Percentiles rank a stretch among this genome's conserved stretches.
phyloP scores from a whole-genome alignment of 1,140 invertebrate species.

The Polypedilum vanderplanki region DNA sequence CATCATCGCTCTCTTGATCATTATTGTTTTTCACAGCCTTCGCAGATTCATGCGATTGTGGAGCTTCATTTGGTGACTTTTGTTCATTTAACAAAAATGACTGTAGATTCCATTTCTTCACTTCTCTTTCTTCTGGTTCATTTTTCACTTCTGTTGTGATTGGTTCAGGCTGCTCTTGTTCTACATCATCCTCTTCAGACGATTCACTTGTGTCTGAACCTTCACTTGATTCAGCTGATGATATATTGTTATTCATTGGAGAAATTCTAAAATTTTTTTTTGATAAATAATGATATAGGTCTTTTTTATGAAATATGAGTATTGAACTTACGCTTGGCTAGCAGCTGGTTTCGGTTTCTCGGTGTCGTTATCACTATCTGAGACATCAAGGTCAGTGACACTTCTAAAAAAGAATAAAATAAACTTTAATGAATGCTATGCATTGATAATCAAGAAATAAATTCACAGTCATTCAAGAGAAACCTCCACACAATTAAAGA shows the following conservation, averaged over 20 bases:
- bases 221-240: slow-evolving; percentile 30
- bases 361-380: slow-evolving; percentile 53
- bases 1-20: slow-evolving; percentile 33
- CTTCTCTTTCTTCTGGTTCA: slow-evolving; percentile 29
- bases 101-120: slow-evolving; percentile 24
- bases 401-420: slow-evolving; percentile 45
- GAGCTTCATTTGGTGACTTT: slow-evolving; percentile 10
- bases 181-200: slow-evolving; percentile 32
- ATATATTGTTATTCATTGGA: slow-evolving; percentile 24
- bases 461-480: too few species aligned
- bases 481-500: too few species aligned
- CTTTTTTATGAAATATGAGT: too few species aligned
- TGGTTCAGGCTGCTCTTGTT: slow-evolving; percentile 38
- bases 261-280: slow-evolving; percentile 22
- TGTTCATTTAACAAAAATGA: slow-evolving; percentile 14
- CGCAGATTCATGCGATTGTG: neutral
- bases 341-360: slow-evolving; percentile 41
- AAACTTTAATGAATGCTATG: too few species aligned
- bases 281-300: too few species aligned
- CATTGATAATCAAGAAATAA: too few species aligned
- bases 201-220: slow-evolving; percentile 31
- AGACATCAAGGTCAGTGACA: slow-evolving; percentile 52
- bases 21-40: slow-evolving; percentile 37
- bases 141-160: slow-evolving; percentile 36
- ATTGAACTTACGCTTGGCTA: slow-evolving; percentile 35